Conservation (phyloP, 2,888 invertebrate species). For the Sinelater perroti region DNA sequence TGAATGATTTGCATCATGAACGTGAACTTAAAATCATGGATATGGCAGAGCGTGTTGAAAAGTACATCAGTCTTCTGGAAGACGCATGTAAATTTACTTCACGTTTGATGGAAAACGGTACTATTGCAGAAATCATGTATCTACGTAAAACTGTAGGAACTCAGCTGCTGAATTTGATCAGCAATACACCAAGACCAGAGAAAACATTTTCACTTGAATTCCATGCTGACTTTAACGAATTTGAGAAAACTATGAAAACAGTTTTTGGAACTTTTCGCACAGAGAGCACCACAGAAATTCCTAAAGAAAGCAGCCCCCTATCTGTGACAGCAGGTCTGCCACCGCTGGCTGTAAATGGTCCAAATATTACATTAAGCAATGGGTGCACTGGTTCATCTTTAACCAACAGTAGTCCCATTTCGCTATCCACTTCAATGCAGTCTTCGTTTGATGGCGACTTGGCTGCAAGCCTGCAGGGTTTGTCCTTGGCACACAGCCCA, state of each 20-base stretch:
- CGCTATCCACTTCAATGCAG: constrained; percentile 74
- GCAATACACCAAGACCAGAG: constrained; percentile 83
- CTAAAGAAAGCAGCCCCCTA: constrained; percentile 48
- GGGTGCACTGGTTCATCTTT: constrained; percentile 61
- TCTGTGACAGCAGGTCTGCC: constrained; percentile 41
- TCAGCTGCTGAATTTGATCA: constrained; percentile 81
- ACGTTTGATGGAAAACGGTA: constrained; percentile 83
- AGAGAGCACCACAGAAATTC: constrained; percentile 46
- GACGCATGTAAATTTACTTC: constrained; percentile 87
- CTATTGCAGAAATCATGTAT: constrained; percentile 84
- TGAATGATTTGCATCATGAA: constrained; percentile 81
- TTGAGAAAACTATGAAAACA: constrained; percentile 76
- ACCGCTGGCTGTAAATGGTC: constrained; percentile 53
- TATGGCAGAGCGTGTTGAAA: constrained; percentile 77
- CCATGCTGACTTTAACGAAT: constrained; percentile 79
- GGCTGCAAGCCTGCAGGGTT: constrained; percentile 54
- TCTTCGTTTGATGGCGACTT: constrained; percentile 83
- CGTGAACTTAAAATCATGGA: constrained; percentile 92
- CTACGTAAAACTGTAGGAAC: constrained; percentile 80
- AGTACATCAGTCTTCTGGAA: constrained; percentile 84
- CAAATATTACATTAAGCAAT: constrained; percentile 47
- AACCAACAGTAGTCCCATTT: constrained; percentile 75
- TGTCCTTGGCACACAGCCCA: constrained; percentile 48
- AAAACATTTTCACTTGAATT: constrained; percentile 83
- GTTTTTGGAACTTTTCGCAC: constrained; percentile 72